Evolutionary conservation across 1,140 invertebrate genomes (phyloP), one percentile per base, ranked within the genome.

Genomic region (Diorhabda elongata): DNA sequence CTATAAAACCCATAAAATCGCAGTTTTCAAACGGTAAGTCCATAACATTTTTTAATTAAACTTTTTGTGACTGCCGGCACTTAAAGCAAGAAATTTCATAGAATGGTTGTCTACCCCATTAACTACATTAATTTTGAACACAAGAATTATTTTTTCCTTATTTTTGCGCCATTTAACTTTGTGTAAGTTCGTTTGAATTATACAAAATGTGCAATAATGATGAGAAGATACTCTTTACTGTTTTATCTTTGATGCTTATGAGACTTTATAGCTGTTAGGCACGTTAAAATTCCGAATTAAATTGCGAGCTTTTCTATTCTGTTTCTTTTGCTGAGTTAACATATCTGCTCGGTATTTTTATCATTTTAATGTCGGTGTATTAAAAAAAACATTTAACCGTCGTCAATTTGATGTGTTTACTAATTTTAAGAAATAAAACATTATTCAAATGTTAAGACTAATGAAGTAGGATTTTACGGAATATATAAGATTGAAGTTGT

Each of bases 41-140:
- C 64, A 59, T 57, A 65, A 68, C 68, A 66, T 69, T 70, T 71
- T 73, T 73, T 70, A 73, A 73, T 73, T 73, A 73, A 70, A 73
- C 69, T 73, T 73, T 70, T 59, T 57, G 59, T 62, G 44, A 43
- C 43, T 60, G 57, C 57, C 3, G 11, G 60, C 66, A 61, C 58
- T 69, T 47, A 58, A 58, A 70, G 61, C 58, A 52, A 58, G 61
- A 63, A 73, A 62, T 70, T 68, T 65, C 64, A 65, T 68, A 64
- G 64, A 70, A 69, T 67, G 71, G 62, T 57, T 52, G 66, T 61
- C 11, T 66, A 69, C 66, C 65, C 71, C 71, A 73, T 73, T 73
- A 73, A 73, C 68, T 73, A 60, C 66, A 61, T 73, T 70, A 73
- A 73, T 73, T 73, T 66, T 57, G 63, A 67, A 67, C 57, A 61